These are phyloP conservation scores for Octodon degus DNA, from an alignment of 2,113 vertebrate species.

Conservation along the genomic window DNA sequence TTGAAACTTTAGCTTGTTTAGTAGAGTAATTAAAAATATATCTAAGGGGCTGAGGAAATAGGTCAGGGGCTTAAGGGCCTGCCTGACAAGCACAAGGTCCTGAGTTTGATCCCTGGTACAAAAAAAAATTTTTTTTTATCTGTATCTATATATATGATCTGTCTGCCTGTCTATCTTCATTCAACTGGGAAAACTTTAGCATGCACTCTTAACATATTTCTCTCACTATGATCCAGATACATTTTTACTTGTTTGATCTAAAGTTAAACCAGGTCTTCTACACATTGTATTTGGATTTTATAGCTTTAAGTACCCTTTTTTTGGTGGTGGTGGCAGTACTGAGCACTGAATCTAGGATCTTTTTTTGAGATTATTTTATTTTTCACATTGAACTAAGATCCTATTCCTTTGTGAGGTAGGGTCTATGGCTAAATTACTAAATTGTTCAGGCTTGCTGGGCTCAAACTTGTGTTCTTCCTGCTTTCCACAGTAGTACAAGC, in stretches of 20 bases:
- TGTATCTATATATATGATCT: no score
- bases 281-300: background rate
- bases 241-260: background rate
- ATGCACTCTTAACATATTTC: background rate
- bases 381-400: background rate
- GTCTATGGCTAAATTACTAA: background rate
- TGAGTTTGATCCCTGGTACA: no score
- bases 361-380: no score
- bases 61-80: no score
- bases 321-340: background rate
- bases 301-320: background rate
- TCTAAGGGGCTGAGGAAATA: background rate
- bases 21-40: background rate
- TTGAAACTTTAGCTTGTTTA: background rate
- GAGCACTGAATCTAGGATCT: background rate
- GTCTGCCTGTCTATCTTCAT: no score
- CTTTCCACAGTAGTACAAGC: background rate
- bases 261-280: background rate
- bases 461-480: background rate
- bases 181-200: background rate
- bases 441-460: background rate
- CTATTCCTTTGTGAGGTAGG: background rate
- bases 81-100: no score
- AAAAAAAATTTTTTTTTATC: no score
- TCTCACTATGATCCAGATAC: background rate